Evolutionary conservation across 1,140 invertebrate genomes (phyloP).

Genomic region (Atta texana): DNA sequence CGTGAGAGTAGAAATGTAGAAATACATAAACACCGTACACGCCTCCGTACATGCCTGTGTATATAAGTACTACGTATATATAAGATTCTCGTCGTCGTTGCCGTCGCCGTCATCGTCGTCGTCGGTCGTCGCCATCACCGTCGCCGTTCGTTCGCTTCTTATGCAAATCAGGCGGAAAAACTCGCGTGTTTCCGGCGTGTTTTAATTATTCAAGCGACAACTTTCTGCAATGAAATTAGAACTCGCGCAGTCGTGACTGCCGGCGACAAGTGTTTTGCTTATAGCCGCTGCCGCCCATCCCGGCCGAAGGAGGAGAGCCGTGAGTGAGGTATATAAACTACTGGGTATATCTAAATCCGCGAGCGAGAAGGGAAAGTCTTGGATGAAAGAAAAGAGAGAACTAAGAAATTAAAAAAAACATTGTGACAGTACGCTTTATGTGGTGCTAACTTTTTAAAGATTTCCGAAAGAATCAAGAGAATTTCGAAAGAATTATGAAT

Average conservation of each 20-base stretch:
- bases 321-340: conserved; percentile 39
- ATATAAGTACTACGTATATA: conserved; percentile 47
- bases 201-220: conserved; percentile 86
- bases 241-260: conserved; percentile 81
- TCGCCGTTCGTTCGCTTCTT: conserved; percentile 71
- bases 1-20: conserved; percentile 37
- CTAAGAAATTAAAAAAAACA: conserved; percentile 74
- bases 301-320: conserved; percentile 47
- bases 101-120: conserved; percentile 46
- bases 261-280: conserved; percentile 83
- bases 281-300: conserved; percentile 75
- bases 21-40: conserved; percentile 44
- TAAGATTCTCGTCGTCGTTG: conserved; percentile 28
- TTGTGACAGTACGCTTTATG: conserved; percentile 1
- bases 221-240: conserved; percentile 85
- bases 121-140: conserved; percentile 34
- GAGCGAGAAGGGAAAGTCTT: conserved; percentile 55
- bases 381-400: conserved; percentile 60
- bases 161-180: conserved; percentile 80
- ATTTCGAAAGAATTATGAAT: not conserved
- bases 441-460: not conserved
- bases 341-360: conserved; percentile 69
- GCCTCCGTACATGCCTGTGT: conserved; percentile 25
- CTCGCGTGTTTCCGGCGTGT: conserved; percentile 82
- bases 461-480: conserved; percentile 1